phyloP scores from a whole-genome alignment of 2,797 vertebrate species.

The Eulemur rubriventer region DNA sequence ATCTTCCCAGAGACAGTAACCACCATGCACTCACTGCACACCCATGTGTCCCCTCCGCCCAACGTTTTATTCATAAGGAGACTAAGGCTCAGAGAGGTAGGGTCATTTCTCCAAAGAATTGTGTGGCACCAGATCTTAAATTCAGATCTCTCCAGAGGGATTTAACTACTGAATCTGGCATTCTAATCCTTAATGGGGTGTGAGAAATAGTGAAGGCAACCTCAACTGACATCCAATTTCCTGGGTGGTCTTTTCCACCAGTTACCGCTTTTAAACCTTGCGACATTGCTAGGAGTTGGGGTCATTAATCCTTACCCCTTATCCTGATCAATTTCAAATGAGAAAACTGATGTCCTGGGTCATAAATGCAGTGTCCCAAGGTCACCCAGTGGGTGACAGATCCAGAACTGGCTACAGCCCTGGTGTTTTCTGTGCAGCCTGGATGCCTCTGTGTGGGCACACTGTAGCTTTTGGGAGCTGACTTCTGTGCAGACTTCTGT shows the following conservation, averaged over 20 bases:
- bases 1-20: not conserved
- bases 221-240: not conserved
- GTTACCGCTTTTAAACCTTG: not conserved
- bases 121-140: not conserved
- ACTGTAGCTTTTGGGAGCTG: not conserved
- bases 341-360: not conserved
- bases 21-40: not conserved
- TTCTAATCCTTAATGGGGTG: not conserved
- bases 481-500: not conserved
- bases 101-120: not conserved
- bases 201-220: not conserved
- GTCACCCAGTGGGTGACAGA: not conserved
- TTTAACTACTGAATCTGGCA: not conserved
- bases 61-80: not conserved
- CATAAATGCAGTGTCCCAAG: not conserved
- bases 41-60: no score
- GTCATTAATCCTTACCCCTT: not conserved
- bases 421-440: not conserved
- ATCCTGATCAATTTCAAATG: not conserved
- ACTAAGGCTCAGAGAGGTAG: not conserved
- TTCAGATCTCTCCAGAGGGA: not conserved
- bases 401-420: no score
- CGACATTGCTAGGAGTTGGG: no score
- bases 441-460: not conserved
- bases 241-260: not conserved